These are phyloP conservation scores for Cherax destructor DNA, from an alignment of 1,140 invertebrate genomes.

Conservation along the genomic window DNA sequence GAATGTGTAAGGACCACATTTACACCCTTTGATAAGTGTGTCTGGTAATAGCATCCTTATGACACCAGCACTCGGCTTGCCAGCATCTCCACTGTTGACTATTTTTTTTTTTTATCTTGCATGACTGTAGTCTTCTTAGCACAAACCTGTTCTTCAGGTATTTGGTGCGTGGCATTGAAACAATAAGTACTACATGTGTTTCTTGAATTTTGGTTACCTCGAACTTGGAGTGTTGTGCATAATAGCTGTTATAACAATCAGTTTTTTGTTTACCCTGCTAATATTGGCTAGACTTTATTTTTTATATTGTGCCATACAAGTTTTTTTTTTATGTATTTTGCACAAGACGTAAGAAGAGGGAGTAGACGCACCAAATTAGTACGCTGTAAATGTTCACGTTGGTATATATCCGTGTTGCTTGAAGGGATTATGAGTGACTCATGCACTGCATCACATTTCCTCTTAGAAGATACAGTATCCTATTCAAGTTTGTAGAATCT, in stretches of 20 bases:
- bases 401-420: constrained; percentile 5
- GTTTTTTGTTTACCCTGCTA: constrained; percentile 5
- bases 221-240: not conserved
- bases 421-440: not conserved
- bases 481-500: constrained; percentile 33
- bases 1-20: constrained; percentile 29
- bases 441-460: not conserved
- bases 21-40: constrained; percentile 16
- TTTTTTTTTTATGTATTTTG: not conserved
- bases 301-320: not conserved
- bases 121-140: constrained; percentile 56
- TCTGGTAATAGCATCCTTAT: constrained; percentile 45
- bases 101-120: constrained; percentile 38
- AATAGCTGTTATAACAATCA: not conserved
- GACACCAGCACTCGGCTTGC: constrained; percentile 47
- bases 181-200: not conserved
- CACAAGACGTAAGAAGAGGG: not conserved
- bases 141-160: constrained; percentile 26
- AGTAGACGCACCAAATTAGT: constrained; percentile 5
- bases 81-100: constrained; percentile 43
- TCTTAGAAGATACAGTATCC: not conserved
- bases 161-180: constrained; percentile 15
- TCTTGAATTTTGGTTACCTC: constrained; percentile 12
- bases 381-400: not conserved
- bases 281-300: not conserved